These are phyloP conservation scores for Psettodes erumei DNA, from an alignment of 2,113 vertebrate genomes.

Conservation along the genomic window DNA sequence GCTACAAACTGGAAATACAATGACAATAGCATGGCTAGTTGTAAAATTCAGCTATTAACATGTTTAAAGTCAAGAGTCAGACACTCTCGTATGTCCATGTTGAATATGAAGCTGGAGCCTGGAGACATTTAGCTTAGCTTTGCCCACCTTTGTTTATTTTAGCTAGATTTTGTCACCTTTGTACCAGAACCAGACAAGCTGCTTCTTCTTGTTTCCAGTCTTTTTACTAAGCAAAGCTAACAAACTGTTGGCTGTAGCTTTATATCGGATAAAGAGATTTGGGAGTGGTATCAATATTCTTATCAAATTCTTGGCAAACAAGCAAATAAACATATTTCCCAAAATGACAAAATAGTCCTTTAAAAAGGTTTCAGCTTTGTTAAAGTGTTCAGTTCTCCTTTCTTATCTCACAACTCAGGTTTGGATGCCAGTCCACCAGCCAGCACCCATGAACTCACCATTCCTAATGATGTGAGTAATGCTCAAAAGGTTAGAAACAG, in stretches of 20 bases:
- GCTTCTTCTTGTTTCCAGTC: no score
- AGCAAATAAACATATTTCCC: neutral
- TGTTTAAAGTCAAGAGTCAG: neutral
- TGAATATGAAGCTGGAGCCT: neutral
- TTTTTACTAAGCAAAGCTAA: neutral
- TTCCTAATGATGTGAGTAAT: slow-evolving; percentile 98
- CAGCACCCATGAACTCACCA: slow-evolving; percentile 99
- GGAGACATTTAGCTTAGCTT: neutral
- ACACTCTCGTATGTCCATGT: neutral
- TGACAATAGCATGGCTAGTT: neutral
- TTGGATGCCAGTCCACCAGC: slow-evolving; percentile 95
- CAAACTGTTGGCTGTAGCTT: neutral
- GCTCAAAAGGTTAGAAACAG: neutral
- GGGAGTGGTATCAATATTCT: neutral
- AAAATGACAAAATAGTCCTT: neutral
- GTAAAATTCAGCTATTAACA: neutral
- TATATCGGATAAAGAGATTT: neutral
- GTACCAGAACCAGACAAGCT: no score
- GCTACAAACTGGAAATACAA: neutral
- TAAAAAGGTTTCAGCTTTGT: neutral
- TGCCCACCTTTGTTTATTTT: neutral
- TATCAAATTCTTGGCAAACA: neutral
- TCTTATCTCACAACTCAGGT: slow-evolving; percentile 84
- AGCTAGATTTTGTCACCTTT: neutral
- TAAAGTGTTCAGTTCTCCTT: slow-evolving; percentile 48